A percentile compares a stretch with the other conserved stretches of the same genome.
Conservation (phyloP, 1,140 invertebrate species). For the Drosophila chauvacae region DNA sequence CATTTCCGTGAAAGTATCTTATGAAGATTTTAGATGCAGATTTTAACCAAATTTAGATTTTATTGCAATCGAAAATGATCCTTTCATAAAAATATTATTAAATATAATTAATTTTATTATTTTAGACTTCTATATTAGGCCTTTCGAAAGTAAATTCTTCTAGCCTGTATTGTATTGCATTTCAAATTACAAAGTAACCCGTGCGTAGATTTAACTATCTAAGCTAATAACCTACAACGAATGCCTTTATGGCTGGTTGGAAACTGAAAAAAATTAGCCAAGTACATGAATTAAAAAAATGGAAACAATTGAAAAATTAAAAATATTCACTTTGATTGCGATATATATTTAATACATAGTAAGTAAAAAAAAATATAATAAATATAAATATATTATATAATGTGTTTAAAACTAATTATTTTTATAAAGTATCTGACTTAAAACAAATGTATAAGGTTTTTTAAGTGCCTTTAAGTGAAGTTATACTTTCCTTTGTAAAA, state of each 20-base stretch:
- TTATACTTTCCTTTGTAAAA: background rate
- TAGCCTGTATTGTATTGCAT: too few relatives aligned
- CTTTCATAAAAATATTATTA: background rate
- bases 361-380: too few relatives aligned
- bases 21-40: rapidly evolving
- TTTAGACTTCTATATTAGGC: background rate
- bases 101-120: background rate
- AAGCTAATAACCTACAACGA: slow-evolving; percentile 6
- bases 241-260: background rate
- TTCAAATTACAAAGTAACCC: slow-evolving; percentile 4
- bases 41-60: background rate
- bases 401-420: too few relatives aligned
- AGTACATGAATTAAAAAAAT: background rate
- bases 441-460: too few relatives aligned
- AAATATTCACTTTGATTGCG: background rate
- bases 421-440: too few relatives aligned
- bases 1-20: background rate
- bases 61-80: too few relatives aligned
- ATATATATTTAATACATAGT: background rate
- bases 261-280: slow-evolving; percentile 5
- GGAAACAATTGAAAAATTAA: background rate
- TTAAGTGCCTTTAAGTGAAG: background rate
- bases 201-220: slow-evolving; percentile 3
- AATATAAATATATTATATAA: too few relatives aligned
- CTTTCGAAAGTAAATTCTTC: slow-evolving; percentile 8